Conservation (phyloP, 2,797 vertebrate species). For the Sebastes iracundus region DNA sequence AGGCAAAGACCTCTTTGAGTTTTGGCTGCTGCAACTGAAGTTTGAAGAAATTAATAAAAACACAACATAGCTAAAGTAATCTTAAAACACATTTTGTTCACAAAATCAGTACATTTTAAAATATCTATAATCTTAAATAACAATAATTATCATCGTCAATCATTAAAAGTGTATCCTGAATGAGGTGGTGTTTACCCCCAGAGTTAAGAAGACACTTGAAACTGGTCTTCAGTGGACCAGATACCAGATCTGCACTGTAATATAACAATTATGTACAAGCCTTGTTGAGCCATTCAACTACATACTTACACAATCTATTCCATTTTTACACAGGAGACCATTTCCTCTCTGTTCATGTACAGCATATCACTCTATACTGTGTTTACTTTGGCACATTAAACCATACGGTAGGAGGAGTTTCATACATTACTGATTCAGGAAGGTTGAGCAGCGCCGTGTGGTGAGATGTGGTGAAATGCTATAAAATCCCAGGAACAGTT, state of each 20-base stretch:
- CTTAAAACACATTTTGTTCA: conserved; percentile 72
- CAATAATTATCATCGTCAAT: conserved; percentile 58
- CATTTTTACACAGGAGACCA: conserved; percentile 52
- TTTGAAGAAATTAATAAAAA: conserved; percentile 44
- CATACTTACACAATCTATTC: conserved; percentile 57
- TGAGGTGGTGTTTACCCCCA: conserved; percentile 59
- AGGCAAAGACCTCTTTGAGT: conserved; percentile 64
- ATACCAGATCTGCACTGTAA: conserved; percentile 74
- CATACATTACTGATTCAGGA: conserved; percentile 20
- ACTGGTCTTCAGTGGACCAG: conserved; percentile 72
- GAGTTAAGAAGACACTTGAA: conserved; percentile 77
- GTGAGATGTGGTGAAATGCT: conserved; percentile 28
- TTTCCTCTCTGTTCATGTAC: conserved; percentile 41
- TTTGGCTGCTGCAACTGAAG: conserved; percentile 70
- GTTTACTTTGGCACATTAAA: conserved; percentile 77
- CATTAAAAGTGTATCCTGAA: conserved; percentile 70
- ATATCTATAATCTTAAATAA: conserved; percentile 72
- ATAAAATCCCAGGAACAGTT: conserved; percentile 31
- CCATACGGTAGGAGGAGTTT: conserved; percentile 34
- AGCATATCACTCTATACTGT: conserved; percentile 41
- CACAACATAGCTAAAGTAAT: conserved; percentile 58
- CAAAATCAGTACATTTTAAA: conserved; percentile 69
- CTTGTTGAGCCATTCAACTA: conserved; percentile 58
- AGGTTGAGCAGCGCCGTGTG: conserved; percentile 19
- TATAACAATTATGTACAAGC: conserved; percentile 76